phyloP scores from a whole-genome alignment of 2,113 vertebrate species.

The Takifugu bimaculatus region DNA sequence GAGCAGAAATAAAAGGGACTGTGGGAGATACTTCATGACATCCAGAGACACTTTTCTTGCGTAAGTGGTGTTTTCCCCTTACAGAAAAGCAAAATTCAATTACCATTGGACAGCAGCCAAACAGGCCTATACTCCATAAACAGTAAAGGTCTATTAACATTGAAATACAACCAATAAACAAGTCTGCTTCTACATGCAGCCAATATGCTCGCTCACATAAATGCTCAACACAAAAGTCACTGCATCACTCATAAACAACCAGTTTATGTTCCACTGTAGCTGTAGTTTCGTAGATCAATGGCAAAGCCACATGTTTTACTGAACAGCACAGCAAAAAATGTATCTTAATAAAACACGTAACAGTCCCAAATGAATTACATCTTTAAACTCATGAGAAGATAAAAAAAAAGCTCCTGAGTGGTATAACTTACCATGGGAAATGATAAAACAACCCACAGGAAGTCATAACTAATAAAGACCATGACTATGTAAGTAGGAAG shows the following conservation, averaged over 20 bases:
- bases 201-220: constrained; percentile 48
- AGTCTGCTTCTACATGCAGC: constrained; percentile 39
- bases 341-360: constrained; percentile 21
- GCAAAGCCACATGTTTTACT: constrained; percentile 28
- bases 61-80: constrained; percentile 38
- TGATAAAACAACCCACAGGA: neutral
- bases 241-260: constrained; percentile 45
- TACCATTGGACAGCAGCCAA: constrained; percentile 55
- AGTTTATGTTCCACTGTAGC: constrained; percentile 25
- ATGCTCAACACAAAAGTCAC: constrained; percentile 26
- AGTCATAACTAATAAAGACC: no score
- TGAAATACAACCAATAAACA: constrained; percentile 62
- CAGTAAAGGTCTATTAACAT: constrained; percentile 64
- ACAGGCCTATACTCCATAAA: constrained; percentile 61
- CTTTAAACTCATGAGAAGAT: neutral
- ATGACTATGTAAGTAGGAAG: no score
- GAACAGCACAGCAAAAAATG: constrained; percentile 35
- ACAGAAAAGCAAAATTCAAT: constrained; percentile 56
- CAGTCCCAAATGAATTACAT: neutral
- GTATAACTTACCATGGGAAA: no score
- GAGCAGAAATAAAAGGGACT: constrained; percentile 16
- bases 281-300: constrained; percentile 21
- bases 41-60: constrained; percentile 49
- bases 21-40: constrained; percentile 39
- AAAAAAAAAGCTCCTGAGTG: no score